These are phyloP conservation scores for Argyrosomus japonicus DNA, from an alignment of 2,113 vertebrate species.

Conservation along the genomic window DNA sequence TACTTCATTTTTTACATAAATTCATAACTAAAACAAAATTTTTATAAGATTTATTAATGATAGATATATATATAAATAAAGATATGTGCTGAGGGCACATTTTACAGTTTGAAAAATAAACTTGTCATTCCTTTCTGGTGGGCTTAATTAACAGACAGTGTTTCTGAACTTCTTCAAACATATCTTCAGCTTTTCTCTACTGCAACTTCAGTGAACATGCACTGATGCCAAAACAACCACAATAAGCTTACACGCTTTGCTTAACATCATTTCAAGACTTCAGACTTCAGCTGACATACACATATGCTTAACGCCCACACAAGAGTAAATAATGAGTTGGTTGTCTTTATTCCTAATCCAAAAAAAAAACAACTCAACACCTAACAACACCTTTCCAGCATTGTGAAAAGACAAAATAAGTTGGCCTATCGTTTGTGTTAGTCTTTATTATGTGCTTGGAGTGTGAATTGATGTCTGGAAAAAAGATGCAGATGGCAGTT, in stretches of 20 bases:
- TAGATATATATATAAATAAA: no score
- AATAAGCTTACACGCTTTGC: not conserved
- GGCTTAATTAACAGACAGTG: not conserved
- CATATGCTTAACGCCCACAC: no score
- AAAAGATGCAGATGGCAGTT: slow-evolving; percentile 15
- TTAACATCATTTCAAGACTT: not conserved
- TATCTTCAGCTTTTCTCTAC: not conserved
- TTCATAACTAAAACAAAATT: not conserved
- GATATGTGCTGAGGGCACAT: no score
- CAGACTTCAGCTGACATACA: not conserved
- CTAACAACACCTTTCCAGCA: not conserved
- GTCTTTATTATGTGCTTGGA: not conserved
- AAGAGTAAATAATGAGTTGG: not conserved
- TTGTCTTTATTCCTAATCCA: not conserved
- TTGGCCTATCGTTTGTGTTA: not conserved
- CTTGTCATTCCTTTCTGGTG: not conserved
- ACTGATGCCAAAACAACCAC: not conserved
- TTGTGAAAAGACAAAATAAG: not conserved
- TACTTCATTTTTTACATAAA: not conserved
- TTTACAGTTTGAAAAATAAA: not conserved
- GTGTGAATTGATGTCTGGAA: not conserved
- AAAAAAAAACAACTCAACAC: no score
- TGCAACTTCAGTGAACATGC: not conserved
- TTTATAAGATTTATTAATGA: no score
- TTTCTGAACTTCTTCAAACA: not conserved